These are phyloP conservation scores for Bursaphelenchus okinawaensis DNA, from an alignment of 2,888 invertebrate genomes.

Conservation along the genomic window DNA sequence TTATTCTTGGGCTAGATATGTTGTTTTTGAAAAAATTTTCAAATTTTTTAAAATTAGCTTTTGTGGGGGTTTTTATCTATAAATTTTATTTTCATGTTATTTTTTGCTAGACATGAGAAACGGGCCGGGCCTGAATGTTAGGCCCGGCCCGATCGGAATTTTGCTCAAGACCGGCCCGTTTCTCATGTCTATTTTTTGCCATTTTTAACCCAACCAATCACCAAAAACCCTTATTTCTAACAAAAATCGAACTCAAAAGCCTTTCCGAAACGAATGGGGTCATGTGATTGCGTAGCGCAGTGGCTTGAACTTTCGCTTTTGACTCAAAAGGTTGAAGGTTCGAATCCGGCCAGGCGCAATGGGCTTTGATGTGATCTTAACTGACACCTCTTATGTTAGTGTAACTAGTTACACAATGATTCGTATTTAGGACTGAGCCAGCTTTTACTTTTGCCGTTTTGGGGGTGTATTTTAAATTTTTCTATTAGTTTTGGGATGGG, in stretches of 20 bases:
- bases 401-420: not conserved
- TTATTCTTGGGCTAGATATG: not conserved
- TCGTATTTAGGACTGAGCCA: not conserved
- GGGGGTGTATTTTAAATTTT: too few species aligned
- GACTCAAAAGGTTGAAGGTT: not conserved
- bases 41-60: too few species aligned
- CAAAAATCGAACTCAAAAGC: not conserved
- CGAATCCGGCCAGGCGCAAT: not conserved
- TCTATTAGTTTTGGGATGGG: not conserved
- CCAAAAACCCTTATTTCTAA: too few species aligned
- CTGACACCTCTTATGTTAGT: not conserved
- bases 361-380: not conserved
- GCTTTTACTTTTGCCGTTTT: too few species aligned
- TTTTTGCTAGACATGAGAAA: too few species aligned
- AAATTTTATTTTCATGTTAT: too few species aligned
- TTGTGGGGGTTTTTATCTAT: too few species aligned
- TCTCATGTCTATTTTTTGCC: too few species aligned
- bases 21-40: constrained; percentile 6
- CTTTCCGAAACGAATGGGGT: not conserved
- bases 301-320: not conserved
- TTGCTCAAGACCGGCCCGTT: too few species aligned
- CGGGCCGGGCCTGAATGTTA: too few species aligned
- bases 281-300: not conserved
- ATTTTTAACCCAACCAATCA: too few species aligned
- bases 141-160: too few species aligned